A percentile compares a stretch with the other conserved stretches of the same genome.
phyloP scores from a whole-genome alignment of 1,140 invertebrate genomes.

The Maconellicoccus hirsutus region DNA sequence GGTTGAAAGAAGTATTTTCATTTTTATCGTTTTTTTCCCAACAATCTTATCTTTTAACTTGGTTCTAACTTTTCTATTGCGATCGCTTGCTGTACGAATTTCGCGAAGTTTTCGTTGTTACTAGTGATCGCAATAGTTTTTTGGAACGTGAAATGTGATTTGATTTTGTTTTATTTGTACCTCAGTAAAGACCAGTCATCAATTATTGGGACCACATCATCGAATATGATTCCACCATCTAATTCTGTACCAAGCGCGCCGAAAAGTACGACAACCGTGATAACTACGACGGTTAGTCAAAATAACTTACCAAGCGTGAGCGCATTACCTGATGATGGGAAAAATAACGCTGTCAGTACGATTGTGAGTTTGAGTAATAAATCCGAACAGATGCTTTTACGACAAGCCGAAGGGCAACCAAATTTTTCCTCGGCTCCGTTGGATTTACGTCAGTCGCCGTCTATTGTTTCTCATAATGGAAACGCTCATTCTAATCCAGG shows the following conservation, averaged over 20 bases:
- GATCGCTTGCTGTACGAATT: too few species aligned
- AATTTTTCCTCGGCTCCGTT: not conserved
- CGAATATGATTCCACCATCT: not conserved
- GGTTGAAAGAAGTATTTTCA: too few species aligned
- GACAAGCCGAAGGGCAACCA: not conserved
- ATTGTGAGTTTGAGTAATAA: not conserved
- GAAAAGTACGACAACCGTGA: not conserved
- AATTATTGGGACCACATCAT: not conserved
- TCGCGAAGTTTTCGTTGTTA: too few species aligned
- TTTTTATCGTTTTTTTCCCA: too few species aligned
- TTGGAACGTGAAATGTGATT: too few species aligned
- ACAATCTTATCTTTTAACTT: too few species aligned
- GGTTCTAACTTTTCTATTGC: too few species aligned
- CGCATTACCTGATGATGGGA: not conserved
- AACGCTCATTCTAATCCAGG: slow-evolving; percentile 26
- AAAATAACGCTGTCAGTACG: not conserved
- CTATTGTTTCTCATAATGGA: not conserved
- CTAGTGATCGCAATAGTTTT: too few species aligned
- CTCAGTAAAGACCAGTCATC: not conserved
- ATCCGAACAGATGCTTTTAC: not conserved
- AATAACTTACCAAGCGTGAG: not conserved
- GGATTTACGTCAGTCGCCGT: not conserved
- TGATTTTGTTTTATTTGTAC: too few species aligned
- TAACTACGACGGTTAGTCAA: not conserved
- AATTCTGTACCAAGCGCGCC: not conserved